Evolutionary conservation across 92 coral and sea anemone species (phyloP).

Genomic region (Zoanthus gigantus): DNA sequence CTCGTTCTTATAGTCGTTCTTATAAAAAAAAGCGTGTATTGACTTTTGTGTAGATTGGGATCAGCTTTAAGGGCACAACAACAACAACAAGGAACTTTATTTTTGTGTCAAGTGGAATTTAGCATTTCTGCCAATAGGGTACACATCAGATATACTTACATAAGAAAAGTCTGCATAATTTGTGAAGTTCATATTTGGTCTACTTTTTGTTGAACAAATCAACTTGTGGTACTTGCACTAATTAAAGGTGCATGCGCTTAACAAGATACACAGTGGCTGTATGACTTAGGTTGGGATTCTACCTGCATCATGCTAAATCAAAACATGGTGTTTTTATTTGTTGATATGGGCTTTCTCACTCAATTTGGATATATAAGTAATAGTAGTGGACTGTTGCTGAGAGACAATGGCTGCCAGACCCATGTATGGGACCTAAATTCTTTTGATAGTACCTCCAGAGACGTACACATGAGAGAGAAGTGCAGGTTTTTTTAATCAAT

Average conservation of each 20-base stretch:
- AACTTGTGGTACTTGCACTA: slow-evolving; percentile 5
- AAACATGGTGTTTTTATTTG: slow-evolving; percentile 9
- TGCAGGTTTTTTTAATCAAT: slow-evolving; percentile 20
- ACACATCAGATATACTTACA: neutral
- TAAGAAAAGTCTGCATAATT: slow-evolving; percentile 1
- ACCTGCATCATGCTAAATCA: slow-evolving; percentile 14
- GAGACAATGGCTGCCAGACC: slow-evolving; percentile 36
- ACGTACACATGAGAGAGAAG: slow-evolving; percentile 10
- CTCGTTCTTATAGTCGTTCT: too few species aligned
- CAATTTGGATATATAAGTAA: slow-evolving; percentile 6
- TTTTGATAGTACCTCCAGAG: slow-evolving; percentile 33
- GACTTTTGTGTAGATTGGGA: slow-evolving; percentile 10
- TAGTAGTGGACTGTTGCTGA: slow-evolving; percentile 7
- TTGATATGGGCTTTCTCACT: neutral
- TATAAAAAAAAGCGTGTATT: neutral
- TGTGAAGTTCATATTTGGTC: slow-evolving; percentile 6
- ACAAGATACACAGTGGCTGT: slow-evolving; percentile 15
- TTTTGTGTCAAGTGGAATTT: neutral
- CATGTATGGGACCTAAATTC: neutral
- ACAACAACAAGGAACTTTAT: neutral
- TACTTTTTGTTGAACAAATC: neutral
- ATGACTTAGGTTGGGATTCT: slow-evolving; percentile 13
- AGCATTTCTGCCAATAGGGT: neutral
- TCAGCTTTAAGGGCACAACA: neutral
- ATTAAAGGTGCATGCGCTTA: slow-evolving; percentile 9